Conservation (phyloP, 2,113 vertebrate species). For the Suricata suricatta region DNA sequence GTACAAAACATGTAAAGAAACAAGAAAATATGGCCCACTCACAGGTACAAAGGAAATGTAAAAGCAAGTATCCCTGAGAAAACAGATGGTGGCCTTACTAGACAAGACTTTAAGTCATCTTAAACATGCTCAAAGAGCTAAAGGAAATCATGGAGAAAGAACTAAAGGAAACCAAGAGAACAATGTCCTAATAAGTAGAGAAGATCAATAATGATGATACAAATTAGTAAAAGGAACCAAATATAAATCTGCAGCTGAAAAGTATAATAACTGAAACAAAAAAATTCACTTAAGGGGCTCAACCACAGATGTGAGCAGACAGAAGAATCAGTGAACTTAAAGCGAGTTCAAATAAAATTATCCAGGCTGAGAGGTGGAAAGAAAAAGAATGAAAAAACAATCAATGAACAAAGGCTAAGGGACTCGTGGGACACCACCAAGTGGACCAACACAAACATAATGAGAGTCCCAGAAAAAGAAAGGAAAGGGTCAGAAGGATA, state of each 20-base stretch:
- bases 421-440: background rate
- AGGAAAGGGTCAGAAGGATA: background rate
- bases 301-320: background rate
- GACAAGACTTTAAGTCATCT: background rate
- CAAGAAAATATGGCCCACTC: background rate
- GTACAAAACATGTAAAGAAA: background rate
- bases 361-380: background rate
- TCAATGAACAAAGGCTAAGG: background rate
- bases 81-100: background rate
- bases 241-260: background rate
- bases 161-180: background rate
- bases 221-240: background rate
- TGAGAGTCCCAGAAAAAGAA: background rate
- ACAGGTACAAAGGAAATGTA: background rate
- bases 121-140: background rate
- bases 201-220: background rate
- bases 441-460: background rate
- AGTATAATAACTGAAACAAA: background rate
- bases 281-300: background rate
- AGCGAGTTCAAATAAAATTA: background rate
- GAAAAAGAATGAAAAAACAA: background rate
- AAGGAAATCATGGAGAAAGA: background rate
- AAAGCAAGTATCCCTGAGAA: background rate
- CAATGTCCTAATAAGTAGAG: background rate
- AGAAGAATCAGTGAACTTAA: background rate